phyloP scores from a whole-genome alignment of 2,888 invertebrate genomes.

The Euzophera pinguis region DNA sequence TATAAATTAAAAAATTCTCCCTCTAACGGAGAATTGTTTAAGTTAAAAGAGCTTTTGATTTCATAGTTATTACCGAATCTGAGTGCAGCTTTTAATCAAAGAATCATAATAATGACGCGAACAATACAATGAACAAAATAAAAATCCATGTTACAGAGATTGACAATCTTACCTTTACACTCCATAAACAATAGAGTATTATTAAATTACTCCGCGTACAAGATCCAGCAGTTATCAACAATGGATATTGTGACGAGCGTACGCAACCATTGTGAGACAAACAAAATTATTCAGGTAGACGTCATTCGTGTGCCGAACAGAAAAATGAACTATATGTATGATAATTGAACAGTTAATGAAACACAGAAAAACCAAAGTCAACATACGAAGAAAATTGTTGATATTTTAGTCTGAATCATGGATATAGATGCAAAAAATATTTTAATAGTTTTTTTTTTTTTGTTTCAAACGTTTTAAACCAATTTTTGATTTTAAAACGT shows the following conservation, averaged over 20 bases:
- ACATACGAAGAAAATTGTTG: slow-evolving; percentile 8
- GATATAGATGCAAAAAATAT: no score
- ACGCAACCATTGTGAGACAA: slow-evolving; percentile 26
- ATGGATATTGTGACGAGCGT: slow-evolving; percentile 28
- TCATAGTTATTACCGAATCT: no score
- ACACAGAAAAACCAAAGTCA: slow-evolving; percentile 13
- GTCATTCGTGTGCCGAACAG: not conserved
- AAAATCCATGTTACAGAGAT: not conserved
- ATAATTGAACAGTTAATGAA: not conserved
- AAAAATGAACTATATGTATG: slow-evolving; percentile 3
- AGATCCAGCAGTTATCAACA: slow-evolving; percentile 25
- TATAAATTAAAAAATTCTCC: no score
- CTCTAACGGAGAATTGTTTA: no score
- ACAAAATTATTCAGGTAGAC: slow-evolving; percentile 13
- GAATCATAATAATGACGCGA: not conserved
- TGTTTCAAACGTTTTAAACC: no score
- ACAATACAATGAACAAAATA: not conserved
- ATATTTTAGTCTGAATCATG: slow-evolving; percentile 6
- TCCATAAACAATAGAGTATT: slow-evolving; percentile 24
- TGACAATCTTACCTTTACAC: not conserved
- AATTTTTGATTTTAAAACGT: no score
- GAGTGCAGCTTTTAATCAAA: no score
- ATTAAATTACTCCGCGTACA: slow-evolving; percentile 30
- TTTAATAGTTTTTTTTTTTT: no score
- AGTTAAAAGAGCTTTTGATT: no score